Evolutionary conservation across 2,797 vertebrate species (phyloP).

Genomic region (Sebastes diaconus): DNA sequence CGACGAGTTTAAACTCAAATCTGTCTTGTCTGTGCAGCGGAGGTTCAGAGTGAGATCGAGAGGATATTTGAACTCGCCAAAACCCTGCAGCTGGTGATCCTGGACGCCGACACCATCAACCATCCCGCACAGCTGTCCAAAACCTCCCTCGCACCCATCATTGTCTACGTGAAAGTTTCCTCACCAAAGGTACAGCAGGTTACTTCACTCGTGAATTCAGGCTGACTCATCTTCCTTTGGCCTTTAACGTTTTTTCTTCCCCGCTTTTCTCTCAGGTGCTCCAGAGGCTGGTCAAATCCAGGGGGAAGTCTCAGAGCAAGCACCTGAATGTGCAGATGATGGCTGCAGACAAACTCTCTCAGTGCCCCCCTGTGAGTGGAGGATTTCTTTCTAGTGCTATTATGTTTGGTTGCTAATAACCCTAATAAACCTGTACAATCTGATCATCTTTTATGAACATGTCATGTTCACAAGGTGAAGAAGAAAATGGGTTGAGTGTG

Average conservation of each 20-base stretch:
- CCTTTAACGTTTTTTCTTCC: neutral
- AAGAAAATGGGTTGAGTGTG: neutral
- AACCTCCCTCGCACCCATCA: constrained; percentile 94
- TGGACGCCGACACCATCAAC: constrained; percentile 97
- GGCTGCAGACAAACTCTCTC: constrained; percentile 94
- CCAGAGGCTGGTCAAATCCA: constrained; percentile 93
- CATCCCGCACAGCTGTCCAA: constrained; percentile 94
- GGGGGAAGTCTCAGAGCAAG: constrained; percentile 98
- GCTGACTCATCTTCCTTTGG: neutral
- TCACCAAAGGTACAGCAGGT: constrained; percentile 89
- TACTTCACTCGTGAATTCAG: neutral
- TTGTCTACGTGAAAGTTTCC: constrained; percentile 95
- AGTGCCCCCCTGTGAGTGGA: constrained; percentile 93
- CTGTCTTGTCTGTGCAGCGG: constrained; percentile 80
- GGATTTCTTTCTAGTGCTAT: neutral
- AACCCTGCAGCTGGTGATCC: constrained; percentile 92
- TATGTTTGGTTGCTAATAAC: neutral
- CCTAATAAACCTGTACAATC: neutral
- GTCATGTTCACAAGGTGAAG: neutral
- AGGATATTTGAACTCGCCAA: constrained; percentile 97
- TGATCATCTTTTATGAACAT: neutral
- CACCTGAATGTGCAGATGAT: constrained; percentile 98
- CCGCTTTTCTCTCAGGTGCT: constrained; percentile 83
- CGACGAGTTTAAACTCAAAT: neutral
- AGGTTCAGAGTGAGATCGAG: constrained; percentile 97